Percentiles rank a stretch among this genome's conserved stretches.
Evolutionary conservation across 1,140 invertebrate species (phyloP).

Genomic region (Anoplolepis gracilipes): DNA sequence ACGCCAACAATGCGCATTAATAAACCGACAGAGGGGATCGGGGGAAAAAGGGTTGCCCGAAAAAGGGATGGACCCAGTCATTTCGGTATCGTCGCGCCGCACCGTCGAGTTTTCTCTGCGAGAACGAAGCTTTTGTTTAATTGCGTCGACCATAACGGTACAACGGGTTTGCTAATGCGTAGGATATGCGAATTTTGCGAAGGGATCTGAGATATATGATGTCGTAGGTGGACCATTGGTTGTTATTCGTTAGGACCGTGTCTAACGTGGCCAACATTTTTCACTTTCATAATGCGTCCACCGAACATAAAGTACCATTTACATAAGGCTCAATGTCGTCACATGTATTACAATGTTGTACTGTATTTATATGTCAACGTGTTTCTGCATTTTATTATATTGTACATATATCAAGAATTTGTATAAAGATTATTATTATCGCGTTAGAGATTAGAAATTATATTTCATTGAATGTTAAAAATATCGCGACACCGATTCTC

Average conservation of each 20-base stretch:
- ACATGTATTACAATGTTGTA: no score
- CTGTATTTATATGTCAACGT: neutral
- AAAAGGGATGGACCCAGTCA: constrained; percentile 42
- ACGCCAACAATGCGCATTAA: constrained; percentile 71
- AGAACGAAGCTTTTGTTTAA: constrained; percentile 74
- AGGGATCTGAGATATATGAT: constrained; percentile 61
- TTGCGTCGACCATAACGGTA: constrained; percentile 64
- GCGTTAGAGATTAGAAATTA: neutral
- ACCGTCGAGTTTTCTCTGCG: constrained; percentile 47
- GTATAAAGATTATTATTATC: neutral
- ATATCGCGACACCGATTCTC: neutral
- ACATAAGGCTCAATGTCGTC: neutral
- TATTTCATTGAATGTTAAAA: neutral
- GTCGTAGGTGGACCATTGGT: constrained; percentile 13
- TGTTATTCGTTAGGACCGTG: constrained; percentile 22
- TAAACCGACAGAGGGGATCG: constrained; percentile 73
- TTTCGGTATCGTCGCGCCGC: constrained; percentile 55
- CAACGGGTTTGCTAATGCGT: constrained; percentile 44
- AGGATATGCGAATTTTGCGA: constrained; percentile 7
- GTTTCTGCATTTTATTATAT: neutral
- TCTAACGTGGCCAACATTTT: constrained; percentile 42
- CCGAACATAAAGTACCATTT: constrained; percentile 6
- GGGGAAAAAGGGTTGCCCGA: constrained; percentile 26
- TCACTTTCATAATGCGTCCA: constrained; percentile 35
- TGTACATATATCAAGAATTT: neutral